These are phyloP conservation scores for Dasyornis broadbenti DNA, from an alignment of 2,113 vertebrate genomes.

Conservation along the genomic window DNA sequence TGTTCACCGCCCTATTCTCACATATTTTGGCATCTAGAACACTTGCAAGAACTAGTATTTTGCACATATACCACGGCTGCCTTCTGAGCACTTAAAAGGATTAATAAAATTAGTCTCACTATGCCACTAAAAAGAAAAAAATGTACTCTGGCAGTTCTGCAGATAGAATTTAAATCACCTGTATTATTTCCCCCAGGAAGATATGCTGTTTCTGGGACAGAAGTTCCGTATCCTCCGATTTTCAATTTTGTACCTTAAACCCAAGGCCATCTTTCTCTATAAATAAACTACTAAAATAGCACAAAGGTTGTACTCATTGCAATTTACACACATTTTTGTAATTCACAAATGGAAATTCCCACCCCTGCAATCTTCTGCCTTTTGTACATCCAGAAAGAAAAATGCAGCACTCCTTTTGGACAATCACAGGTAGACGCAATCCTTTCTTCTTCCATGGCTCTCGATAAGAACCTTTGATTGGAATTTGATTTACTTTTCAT, in stretches of 20 bases:
- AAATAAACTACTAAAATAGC: not conserved
- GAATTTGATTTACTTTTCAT: not conserved
- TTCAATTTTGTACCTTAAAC: not conserved
- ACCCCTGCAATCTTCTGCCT: not conserved
- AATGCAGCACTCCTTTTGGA: not conserved
- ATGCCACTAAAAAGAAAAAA: not conserved
- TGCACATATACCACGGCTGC: not conserved
- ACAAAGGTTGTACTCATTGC: not conserved
- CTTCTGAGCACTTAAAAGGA: not conserved
- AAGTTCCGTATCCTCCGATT: rapidly evolving
- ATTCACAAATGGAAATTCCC: not conserved
- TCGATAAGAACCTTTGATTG: not conserved
- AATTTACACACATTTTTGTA: not conserved
- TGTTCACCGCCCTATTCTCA: not conserved
- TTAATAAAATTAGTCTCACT: constrained; percentile 6
- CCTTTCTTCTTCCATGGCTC: not conserved
- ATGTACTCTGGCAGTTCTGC: not conserved
- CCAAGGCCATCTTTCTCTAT: not conserved
- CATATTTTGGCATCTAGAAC: not conserved
- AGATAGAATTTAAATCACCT: not conserved
- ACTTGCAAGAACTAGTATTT: not conserved
- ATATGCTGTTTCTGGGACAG: not conserved
- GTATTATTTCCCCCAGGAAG: not conserved
- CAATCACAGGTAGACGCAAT: not conserved
- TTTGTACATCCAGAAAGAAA: not conserved